Evolutionary conservation across 2,113 vertebrate species (phyloP), one percentile per base, ranked within the genome.

Genomic region (Macaca mulatta): DNA sequence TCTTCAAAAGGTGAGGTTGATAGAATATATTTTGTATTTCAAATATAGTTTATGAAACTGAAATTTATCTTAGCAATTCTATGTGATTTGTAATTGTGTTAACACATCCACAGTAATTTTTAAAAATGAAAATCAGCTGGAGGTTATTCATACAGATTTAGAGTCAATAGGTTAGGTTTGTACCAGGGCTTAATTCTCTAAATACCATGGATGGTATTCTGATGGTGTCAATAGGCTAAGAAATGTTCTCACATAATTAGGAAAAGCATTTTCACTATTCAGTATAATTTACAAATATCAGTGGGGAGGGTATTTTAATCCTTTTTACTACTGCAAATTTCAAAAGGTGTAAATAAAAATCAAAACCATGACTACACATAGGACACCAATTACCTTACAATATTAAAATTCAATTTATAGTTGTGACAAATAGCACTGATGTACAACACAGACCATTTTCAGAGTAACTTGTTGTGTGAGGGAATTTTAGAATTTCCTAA

Each of bases 201-300:
- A 95, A 98, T 98, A 61, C 69, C 79, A 96, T 93, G 81, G 45
- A 27, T 95, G 80, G 78, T 89, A 96, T 83, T 74, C 45, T 45
- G 30, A 27, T 70, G 10, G 20, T n/a, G 45, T 61, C 20, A 95
- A 93, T 93, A 18, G 93, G n/a, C 32, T 94, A 95, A 97, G 96
- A 98, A 98, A 97, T 93, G 93, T 96, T 97, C 97, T 97, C 92
- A 96, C 40, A 52, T 55, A 64, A 43, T 98, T 96, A 97, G 96
- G 90, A 90, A 89, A 98, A 97, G 67, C 74, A 96, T 97, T 93
- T 70, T 96, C 91, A 92, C 83, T 97, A 78, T 55, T 70, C 30
- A 35, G 11, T 45, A 96, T 74, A 82, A 89, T 87, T 97, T 97
- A 85, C 11, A 78, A 50, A 25, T 96, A 97, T 96, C 90, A 78